These are phyloP conservation scores for Oophaga sylvatica DNA, from an alignment of 2,797 vertebrate species.

Conservation along the genomic window DNA sequence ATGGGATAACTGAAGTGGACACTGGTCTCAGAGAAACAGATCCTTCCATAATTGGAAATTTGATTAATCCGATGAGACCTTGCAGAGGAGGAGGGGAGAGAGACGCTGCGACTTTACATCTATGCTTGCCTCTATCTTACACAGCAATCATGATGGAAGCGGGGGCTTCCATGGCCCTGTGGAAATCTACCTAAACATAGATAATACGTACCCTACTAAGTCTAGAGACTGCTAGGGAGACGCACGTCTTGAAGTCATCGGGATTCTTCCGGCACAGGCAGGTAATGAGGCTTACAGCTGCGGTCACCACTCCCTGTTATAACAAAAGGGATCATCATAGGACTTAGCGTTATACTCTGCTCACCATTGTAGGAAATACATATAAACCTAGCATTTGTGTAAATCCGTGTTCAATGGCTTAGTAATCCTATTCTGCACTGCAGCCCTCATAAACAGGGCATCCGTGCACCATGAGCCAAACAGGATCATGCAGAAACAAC, in stretches of 20 bases:
- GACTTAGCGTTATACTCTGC: background rate
- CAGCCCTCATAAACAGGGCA: background rate
- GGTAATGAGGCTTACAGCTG: conserved; percentile 90
- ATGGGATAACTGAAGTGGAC: background rate
- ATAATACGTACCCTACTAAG: conserved; percentile 71
- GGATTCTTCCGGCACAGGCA: conserved; percentile 93
- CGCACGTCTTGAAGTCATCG: conserved; percentile 76
- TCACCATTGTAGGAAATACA: background rate
- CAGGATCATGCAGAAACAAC: background rate
- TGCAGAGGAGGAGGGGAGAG: background rate
- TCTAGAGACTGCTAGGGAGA: conserved; percentile 75
- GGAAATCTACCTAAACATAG: too few species aligned
- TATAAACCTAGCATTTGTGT: background rate
- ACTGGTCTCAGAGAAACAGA: background rate
- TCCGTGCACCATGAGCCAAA: background rate
- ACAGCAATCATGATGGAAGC: background rate
- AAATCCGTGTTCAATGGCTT: background rate
- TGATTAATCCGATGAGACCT: background rate
- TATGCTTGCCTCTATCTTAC: background rate
- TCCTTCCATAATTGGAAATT: background rate
- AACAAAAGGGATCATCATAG: background rate
- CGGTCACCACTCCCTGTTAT: conserved; percentile 87
- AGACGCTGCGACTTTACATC: background rate
- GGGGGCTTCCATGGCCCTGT: background rate
- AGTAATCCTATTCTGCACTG: background rate